These are phyloP conservation scores for Oligia fasciuncula DNA, from an alignment of 2,888 invertebrate species.

Conservation along the genomic window DNA sequence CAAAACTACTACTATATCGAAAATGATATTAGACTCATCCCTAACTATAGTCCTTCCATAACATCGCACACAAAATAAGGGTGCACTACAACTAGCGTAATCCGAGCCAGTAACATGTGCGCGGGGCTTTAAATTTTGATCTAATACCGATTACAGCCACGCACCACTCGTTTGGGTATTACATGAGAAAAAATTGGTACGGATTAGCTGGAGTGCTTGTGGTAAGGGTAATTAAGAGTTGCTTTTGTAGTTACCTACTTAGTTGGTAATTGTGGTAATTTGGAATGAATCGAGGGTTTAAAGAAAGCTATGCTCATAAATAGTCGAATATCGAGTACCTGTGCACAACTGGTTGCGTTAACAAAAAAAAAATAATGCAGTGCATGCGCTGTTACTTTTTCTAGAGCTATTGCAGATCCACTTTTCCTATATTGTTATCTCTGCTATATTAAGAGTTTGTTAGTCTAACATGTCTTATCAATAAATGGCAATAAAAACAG, in stretches of 20 bases:
- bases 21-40: not conserved
- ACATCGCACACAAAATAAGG: constrained; percentile 70
- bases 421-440: not conserved
- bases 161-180: constrained; percentile 70
- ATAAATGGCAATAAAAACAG: not conserved
- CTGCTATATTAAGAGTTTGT: not conserved
- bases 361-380: not conserved
- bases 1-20: not conserved
- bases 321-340: not conserved
- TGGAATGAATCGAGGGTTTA: not conserved
- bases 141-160: constrained; percentile 87
- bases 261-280: not conserved
- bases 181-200: constrained; percentile 65
- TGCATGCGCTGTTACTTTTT: not conserved
- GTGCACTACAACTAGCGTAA: constrained; percentile 76
- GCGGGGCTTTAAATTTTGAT: constrained; percentile 87
- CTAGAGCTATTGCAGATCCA: not conserved
- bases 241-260: constrained; percentile 5
- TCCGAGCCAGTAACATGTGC: constrained; percentile 85
- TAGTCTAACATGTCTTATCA: not conserved
- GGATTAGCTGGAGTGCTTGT: constrained; percentile 62
- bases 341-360: not conserved
- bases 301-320: not conserved
- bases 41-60: constrained; percentile 27
- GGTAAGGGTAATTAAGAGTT: constrained; percentile 55